Evolutionary conservation across 2,113 vertebrate genomes (phyloP).

Genomic region (Odocoileus virginianus): DNA sequence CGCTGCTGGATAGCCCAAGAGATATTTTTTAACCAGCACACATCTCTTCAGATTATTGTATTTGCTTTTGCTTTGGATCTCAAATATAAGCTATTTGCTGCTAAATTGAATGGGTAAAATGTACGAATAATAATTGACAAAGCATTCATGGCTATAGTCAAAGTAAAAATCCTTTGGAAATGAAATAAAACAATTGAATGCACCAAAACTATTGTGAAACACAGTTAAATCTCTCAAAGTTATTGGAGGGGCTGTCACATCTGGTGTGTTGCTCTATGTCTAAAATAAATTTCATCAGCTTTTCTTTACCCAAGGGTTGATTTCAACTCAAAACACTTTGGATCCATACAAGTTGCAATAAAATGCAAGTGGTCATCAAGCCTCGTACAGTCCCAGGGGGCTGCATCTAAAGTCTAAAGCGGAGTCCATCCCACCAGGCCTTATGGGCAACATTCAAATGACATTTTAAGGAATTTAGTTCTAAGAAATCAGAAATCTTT

Average conservation of each 20-base stretch:
- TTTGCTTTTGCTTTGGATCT: slow-evolving; percentile 12
- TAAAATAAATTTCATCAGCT: neutral
- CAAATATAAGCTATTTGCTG: neutral
- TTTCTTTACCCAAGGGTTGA: neutral
- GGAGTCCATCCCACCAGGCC: neutral
- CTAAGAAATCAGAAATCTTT: neutral
- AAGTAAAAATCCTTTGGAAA: slow-evolving; percentile 22
- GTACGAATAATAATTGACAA: neutral
- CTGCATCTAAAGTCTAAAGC: neutral
- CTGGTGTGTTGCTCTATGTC: neutral
- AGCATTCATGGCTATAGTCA: neutral
- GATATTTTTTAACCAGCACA: neutral
- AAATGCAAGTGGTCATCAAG: neutral
- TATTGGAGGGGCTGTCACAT: neutral
- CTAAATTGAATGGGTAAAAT: neutral
- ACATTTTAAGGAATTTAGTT: neutral
- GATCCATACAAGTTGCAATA: neutral
- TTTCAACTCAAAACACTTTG: neutral
- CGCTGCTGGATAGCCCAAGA: neutral
- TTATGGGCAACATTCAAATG: neutral
- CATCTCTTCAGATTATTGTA: neutral
- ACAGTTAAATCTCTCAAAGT: neutral
- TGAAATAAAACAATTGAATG: neutral
- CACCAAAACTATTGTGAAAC: neutral
- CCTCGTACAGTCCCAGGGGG: neutral